Evolutionary conservation across 1,140 invertebrate genomes (phyloP).

Genomic region (Trachymyrmex septentrionalis): DNA sequence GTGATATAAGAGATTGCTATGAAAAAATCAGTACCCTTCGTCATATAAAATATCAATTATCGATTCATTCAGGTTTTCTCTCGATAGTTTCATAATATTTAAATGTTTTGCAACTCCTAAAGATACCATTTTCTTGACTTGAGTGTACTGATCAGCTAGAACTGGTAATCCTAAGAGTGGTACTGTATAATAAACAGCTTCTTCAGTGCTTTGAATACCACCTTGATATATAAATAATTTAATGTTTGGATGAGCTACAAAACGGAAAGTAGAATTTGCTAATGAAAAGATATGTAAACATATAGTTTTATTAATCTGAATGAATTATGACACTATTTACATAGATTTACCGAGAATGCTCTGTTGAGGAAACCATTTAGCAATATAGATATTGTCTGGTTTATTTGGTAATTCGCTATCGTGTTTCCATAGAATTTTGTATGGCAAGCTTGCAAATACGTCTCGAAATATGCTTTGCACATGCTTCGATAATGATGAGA

Average conservation of each 20-base stretch:
- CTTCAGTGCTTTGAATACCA: conserved; percentile 86
- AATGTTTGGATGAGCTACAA: conserved; percentile 83
- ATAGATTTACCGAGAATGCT: conserved; percentile 78
- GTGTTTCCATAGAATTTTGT: conserved; percentile 79
- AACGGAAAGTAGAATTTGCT: neutral
- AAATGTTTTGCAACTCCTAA: conserved; percentile 71
- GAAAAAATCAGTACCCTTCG: conserved; percentile 53
- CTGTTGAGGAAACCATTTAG: conserved; percentile 84
- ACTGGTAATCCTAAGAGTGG: conserved; percentile 86
- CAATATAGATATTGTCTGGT: conserved; percentile 79
- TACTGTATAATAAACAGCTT: conserved; percentile 84
- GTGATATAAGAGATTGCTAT: neutral
- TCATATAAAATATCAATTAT: conserved; percentile 73
- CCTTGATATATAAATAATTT: conserved; percentile 87
- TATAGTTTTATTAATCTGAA: neutral
- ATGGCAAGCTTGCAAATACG: conserved; percentile 84
- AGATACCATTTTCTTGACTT: conserved; percentile 67
- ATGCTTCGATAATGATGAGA: conserved; percentile 73
- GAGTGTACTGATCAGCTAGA: conserved; percentile 76
- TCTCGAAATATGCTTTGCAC: conserved; percentile 81
- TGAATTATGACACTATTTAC: neutral
- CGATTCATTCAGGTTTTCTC: conserved; percentile 50
- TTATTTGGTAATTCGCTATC: conserved; percentile 33
- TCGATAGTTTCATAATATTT: conserved; percentile 58
- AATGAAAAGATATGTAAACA: neutral